Evolutionary conservation across 1,140 invertebrate genomes (phyloP).

Genomic region (Solenopsis fugax): DNA sequence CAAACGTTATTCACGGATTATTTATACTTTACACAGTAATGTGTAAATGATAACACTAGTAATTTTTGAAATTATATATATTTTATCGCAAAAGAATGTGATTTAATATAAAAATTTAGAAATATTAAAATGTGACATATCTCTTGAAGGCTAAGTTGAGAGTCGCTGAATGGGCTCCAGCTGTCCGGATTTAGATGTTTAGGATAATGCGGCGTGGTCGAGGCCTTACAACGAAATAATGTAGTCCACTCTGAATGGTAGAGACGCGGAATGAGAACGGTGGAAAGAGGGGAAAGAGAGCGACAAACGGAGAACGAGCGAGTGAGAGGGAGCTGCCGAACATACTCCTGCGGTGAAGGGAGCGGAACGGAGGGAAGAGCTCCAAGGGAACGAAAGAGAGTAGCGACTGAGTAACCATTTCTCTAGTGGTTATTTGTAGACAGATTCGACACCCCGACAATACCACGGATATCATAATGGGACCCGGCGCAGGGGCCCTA

Average conservation of each 20-base stretch:
- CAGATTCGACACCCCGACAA: conserved; percentile 86
- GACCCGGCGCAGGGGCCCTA: conserved; percentile 68
- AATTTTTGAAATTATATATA: too few relatives aligned
- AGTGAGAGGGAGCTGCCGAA: not conserved
- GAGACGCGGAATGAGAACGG: conserved; percentile 74
- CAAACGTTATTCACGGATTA: not conserved
- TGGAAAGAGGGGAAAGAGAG: conserved; percentile 31
- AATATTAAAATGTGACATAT: not conserved
- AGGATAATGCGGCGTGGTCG: conserved; percentile 85
- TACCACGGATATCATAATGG: conserved; percentile 84
- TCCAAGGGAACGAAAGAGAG: conserved; percentile 65
- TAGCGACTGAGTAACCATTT: conserved; percentile 80
- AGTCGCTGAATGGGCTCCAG: conserved; percentile 81
- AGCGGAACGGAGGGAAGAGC: conserved; percentile 42
- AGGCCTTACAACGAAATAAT: conserved; percentile 86
- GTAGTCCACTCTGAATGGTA: conserved; percentile 85
- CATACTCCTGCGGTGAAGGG: not conserved
- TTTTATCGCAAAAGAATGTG: too few relatives aligned
- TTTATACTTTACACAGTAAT: not conserved
- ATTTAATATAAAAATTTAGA: conserved; percentile 29
- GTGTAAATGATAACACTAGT: not conserved
- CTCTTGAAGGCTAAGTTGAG: conserved; percentile 73
- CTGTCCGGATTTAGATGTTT: conserved; percentile 87
- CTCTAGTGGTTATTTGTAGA: conserved; percentile 87
- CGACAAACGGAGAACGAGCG: conserved; percentile 45